Percentiles rank a stretch among this genome's conserved stretches.
Evolutionary conservation across 2,113 vertebrate genomes (phyloP).

Genomic region (Notiomystis cincta): DNA sequence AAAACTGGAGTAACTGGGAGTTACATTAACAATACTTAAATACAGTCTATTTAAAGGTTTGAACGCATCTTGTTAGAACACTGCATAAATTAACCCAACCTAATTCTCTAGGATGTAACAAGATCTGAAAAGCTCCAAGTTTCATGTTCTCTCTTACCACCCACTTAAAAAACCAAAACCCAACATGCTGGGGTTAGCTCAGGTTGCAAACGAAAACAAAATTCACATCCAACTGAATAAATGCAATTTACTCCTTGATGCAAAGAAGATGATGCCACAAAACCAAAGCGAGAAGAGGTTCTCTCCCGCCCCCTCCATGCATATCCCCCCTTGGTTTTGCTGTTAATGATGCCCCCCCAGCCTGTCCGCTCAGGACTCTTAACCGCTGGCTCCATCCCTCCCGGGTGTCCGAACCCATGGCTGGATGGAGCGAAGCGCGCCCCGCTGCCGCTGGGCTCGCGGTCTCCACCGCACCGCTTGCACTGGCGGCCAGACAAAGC

Average conservation of each 20-base stretch:
- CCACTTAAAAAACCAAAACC: conserved; percentile 12
- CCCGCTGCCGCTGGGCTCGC: background rate
- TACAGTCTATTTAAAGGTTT: conserved; percentile 42
- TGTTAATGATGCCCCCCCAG: background rate
- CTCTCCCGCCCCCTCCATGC: background rate
- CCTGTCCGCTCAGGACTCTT: background rate
- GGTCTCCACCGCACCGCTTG: background rate
- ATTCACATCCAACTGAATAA: background rate
- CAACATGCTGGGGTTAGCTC: background rate
- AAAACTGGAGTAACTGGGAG: conserved; percentile 11
- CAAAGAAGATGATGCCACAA: background rate
- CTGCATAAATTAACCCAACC: conserved; percentile 50
- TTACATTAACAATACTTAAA: conserved; percentile 35
- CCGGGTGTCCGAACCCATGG: background rate
- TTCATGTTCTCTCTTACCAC: conserved; percentile 15
- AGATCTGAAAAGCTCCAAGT: conserved; percentile 31
- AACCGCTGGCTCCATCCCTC: background rate
- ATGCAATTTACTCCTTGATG: background rate
- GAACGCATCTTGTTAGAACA: conserved; percentile 22
- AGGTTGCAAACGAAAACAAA: conserved; percentile 11
- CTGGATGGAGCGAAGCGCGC: background rate
- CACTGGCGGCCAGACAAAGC: conserved; percentile 72
- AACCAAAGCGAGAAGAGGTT: background rate
- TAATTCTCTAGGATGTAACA: conserved; percentile 19
- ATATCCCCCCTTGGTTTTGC: background rate